Percentiles rank a stretch among this genome's conserved stretches.
Conservation (phyloP, 2,113 vertebrate genomes). For the Lophochroa leadbeateri region DNA sequence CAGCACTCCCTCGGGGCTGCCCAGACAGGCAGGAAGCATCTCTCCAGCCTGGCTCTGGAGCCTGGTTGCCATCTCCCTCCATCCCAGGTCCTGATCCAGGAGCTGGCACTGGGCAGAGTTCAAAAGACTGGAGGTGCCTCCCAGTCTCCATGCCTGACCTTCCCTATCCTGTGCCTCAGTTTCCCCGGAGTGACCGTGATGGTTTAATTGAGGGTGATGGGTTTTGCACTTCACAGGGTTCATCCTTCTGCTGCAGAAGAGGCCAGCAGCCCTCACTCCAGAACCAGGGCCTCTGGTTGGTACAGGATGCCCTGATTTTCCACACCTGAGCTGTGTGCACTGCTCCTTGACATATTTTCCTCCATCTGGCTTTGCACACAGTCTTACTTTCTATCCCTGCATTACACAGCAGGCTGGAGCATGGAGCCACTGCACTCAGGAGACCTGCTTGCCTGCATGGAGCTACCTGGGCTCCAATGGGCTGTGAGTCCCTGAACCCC, state of each 20-base stretch:
- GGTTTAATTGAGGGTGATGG: neutral
- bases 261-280: neutral
- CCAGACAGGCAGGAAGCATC: neutral
- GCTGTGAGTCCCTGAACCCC: neutral
- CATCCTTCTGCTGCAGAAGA: neutral
- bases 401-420: neutral
- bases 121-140: neutral
- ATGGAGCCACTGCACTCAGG: neutral
- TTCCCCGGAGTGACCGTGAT: neutral
- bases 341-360: neutral
- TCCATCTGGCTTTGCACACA: neutral
- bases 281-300: neutral
- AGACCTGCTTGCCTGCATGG: neutral
- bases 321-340: neutral
- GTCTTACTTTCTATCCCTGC: neutral
- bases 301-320: neutral
- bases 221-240: neutral
- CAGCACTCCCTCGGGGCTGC: neutral
- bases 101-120: neutral
- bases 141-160: neutral
- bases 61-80: neutral
- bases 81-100: neutral
- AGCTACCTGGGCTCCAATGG: neutral
- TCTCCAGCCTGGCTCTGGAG: neutral
- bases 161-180: neutral